Evolutionary conservation across 2,113 vertebrate species (phyloP), one percentile per base, ranked within the genome.

Genomic region (Nothocercus julius): DNA sequence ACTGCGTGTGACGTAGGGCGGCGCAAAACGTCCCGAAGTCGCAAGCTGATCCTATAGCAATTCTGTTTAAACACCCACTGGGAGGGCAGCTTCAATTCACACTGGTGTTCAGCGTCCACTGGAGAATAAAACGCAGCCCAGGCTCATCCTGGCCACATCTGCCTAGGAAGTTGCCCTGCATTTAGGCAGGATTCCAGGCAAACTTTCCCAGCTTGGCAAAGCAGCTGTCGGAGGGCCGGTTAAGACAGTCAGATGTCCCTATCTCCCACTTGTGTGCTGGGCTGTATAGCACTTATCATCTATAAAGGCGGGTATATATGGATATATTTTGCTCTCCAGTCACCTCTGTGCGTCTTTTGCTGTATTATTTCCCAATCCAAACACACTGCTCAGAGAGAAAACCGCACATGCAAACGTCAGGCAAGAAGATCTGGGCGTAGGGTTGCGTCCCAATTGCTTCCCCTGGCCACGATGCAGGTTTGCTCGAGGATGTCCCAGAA

Each of bases 1-100:
- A n/a, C 17, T 40, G 5, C 11, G 2, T 0, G 11, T 16, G 84
- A 16, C 13, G 1, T 8, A 51, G 76, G 51, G 9, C 9, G 11
- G 36, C 19, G 40, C 36, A 69, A 28, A 49, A 17, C 7, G 22
- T 6, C 22, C 38, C 28, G 3, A 14, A 63, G 69, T 20, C 51
- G 63, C 0, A 4, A 63, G 11, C 10, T 63, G 44, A n/a, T 54
- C 78, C 59, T 22, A 3, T 38, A 24, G 6, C 21, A 5, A 4
- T 0, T 28, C 58, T 20, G 44, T 15, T 44, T 17, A 44, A 44
- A 44, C 15, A 16, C 16, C 44, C 44, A 15, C 7, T 15, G 44
- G 44, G 15, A 44, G 44, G 15, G 44, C 16, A 51, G 11, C 53
- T 67, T 78, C 70, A 56, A 5, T 7, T 25, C 68, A 27, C 45